phyloP scores from a whole-genome alignment of 1,140 invertebrate species.

The Hycleus cichorii region DNA sequence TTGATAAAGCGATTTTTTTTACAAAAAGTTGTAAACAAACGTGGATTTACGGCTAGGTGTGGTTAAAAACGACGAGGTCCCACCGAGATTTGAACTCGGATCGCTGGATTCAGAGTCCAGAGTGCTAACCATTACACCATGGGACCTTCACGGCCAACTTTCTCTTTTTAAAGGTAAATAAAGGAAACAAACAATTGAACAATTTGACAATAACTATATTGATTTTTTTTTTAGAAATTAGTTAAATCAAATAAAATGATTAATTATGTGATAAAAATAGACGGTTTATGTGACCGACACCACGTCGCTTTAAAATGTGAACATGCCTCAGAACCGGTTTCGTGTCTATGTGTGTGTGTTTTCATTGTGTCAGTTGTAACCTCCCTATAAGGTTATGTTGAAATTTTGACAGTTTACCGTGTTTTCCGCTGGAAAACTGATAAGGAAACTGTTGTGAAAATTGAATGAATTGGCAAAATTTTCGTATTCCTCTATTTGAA shows the following conservation, averaged over 20 bases:
- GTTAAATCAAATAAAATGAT: neutral
- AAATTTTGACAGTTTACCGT: too few species aligned
- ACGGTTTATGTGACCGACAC: neutral
- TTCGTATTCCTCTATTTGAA: too few species aligned
- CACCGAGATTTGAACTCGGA: constrained; percentile 41
- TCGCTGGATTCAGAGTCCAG: constrained; percentile 41
- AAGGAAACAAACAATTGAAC: neutral
- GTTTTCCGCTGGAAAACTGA: too few species aligned
- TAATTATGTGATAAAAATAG: neutral
- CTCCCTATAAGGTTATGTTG: too few species aligned
- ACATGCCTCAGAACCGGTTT: too few species aligned
- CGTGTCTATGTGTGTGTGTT: too few species aligned
- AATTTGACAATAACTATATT: neutral
- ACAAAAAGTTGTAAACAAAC: neutral
- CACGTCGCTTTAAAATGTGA: neutral
- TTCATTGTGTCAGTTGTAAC: too few species aligned
- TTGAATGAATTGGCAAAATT: too few species aligned
- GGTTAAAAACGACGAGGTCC: constrained; percentile 23
- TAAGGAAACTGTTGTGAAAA: too few species aligned
- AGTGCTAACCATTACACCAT: constrained; percentile 41
- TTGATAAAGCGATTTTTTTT: too few species aligned
- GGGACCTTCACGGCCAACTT: constrained; percentile 21
- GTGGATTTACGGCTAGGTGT: neutral
- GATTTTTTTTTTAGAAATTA: neutral
- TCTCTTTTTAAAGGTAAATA: neutral